Base-by-base conservation (phyloP, 2,113 vertebrate genomes). In the Eurystomus gularis region DNA sequence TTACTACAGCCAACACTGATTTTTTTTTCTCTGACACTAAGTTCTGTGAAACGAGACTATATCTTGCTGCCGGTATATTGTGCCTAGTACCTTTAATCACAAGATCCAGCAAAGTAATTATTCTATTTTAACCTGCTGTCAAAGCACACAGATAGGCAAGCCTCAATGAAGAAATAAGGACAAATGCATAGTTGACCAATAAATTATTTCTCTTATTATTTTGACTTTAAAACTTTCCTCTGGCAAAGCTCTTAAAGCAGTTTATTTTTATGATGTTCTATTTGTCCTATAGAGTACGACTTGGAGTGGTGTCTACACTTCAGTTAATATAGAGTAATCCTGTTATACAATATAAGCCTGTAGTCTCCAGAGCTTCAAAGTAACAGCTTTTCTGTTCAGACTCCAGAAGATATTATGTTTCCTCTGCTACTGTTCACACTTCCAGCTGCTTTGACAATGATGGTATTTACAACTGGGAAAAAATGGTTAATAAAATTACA, bases 331-430 rank as follows among this genome's bases (percentile, higher is more conserved):
- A 72, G 61, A 71, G 72, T 57, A 94, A 78, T 75, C 86, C 86
- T 82, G 94, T 91, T 95, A 88, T 1, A 90, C 78, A 88, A 86
- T 12, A 79, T 71, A 78, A 54, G 73, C 10, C 44, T 33, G 24
- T 66, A 86, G 71, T 83, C 85, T 96, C 94, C 71, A 69, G 95
- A 85, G 93, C 85, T 94, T 95, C 83, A 93, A 73, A 94, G 79
- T 23, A 88, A 78, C 78, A 84, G 94, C 66, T 76, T 94, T 93
- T 94, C 60, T 44, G 42, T 57, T 94, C 85, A 90, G 68, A 65
- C n/a, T 88, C 94, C 46, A 70, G 70, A 80, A 87, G 64, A 54
- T 17, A 68, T 37, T 40, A 60, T 35, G 54, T 40, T 85, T 48
- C 68, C 71, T 81, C 70, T 37, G 44, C 62, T 81, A 21, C 81